Percentiles rank a stretch among this genome's conserved stretches.
These are phyloP conservation scores for Stomatorhinus ivindoensis DNA, from an alignment of 2,113 vertebrate genomes.

Conservation along the genomic window DNA sequence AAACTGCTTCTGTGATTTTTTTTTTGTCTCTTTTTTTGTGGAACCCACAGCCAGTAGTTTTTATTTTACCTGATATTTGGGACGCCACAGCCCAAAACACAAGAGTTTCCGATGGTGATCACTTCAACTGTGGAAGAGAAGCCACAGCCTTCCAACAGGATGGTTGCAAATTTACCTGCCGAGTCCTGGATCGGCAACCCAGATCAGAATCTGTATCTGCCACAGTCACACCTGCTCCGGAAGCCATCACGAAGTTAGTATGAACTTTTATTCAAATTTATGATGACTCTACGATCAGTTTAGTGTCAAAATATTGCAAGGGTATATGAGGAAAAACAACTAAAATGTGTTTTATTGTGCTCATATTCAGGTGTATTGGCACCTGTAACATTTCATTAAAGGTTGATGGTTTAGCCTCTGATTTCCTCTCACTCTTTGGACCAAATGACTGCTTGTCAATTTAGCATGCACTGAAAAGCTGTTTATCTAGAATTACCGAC, in stretches of 20 bases:
- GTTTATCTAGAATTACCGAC: neutral
- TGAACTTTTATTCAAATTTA: neutral
- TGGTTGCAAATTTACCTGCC: conserved; percentile 63
- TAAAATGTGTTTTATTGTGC: neutral
- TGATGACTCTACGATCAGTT: neutral
- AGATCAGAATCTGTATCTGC: conserved; percentile 52
- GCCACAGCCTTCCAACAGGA: conserved; percentile 62
- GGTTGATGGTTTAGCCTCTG: neutral
- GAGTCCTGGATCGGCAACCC: conserved; percentile 63
- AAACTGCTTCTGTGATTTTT: conserved; percentile 24
- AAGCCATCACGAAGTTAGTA: conserved; percentile 74
- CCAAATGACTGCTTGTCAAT: neutral
- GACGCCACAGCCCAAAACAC: conserved; percentile 46
- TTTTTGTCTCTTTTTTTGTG: conserved; percentile 14
- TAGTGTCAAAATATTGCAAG: neutral
- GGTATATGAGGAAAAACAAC: neutral
- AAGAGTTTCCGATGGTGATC: conserved; percentile 71
- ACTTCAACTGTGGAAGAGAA: conserved; percentile 70
- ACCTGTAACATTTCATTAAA: neutral
- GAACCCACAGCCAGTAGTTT: conserved; percentile 25
- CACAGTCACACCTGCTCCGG: conserved; percentile 57
- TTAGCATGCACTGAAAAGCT: neutral
- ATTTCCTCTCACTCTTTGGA: neutral
- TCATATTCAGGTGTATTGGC: neutral
- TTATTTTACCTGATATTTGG: conserved; percentile 49